A percentile compares a stretch with the other conserved stretches of the same genome.
Evolutionary conservation across 35 echinoderm and acorn worm genomes (phyloP).

Genomic region (Heliocidaris erythrogramma): DNA sequence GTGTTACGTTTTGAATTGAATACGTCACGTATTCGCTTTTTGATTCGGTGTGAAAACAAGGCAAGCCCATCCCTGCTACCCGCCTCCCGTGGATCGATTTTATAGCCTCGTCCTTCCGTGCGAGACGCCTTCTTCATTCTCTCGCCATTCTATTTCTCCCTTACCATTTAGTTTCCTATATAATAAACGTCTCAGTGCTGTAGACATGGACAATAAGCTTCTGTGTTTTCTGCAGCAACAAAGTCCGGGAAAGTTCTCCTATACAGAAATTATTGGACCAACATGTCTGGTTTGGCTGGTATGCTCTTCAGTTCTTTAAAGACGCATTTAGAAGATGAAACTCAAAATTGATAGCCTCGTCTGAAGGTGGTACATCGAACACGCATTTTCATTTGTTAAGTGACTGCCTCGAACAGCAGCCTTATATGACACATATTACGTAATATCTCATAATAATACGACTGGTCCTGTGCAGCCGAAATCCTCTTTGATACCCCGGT

Average conservation of each 20-base stretch:
- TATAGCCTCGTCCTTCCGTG: background rate
- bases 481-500: background rate
- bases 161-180: background rate
- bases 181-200: background rate
- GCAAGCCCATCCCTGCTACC: background rate
- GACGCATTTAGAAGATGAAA: background rate
- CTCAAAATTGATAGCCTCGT: background rate
- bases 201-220: background rate
- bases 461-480: background rate
- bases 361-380: background rate
- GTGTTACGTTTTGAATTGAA: background rate
- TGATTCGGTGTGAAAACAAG: background rate
- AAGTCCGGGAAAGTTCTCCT: too few relatives aligned
- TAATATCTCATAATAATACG: background rate
- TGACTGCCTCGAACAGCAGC: background rate
- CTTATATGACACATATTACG: background rate
- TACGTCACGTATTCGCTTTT: background rate
- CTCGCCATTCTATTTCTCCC: background rate
- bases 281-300: background rate
- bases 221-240: background rate
- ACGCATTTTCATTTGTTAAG: background rate
- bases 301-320: background rate
- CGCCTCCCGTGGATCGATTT: background rate
- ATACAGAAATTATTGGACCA: background rate
- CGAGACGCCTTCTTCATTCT: background rate